Conservation (phyloP, 2,888 invertebrate species). For the Pegoplata infirma region DNA sequence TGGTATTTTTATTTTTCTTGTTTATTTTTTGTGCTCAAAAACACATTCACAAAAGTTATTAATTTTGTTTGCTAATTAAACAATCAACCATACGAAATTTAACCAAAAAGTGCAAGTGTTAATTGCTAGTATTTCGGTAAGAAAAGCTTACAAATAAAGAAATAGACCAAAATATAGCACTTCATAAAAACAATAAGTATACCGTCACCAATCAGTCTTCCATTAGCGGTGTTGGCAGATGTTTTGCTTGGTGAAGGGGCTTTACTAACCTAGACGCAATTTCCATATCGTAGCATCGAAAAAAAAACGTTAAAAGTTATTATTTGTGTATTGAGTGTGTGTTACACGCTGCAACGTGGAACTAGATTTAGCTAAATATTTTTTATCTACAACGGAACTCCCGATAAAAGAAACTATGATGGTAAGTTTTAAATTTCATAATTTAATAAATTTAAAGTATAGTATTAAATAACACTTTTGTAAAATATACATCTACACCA, state of each 20-base stretch:
- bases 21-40: neutral
- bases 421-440: slow-evolving; percentile 24
- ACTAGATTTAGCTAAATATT: slow-evolving; percentile 42
- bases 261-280: neutral
- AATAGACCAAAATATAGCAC: neutral
- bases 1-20: neutral
- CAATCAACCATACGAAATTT: neutral
- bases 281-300: neutral
- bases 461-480: no score
- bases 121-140: neutral
- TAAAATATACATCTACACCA: no score
- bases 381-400: slow-evolving; percentile 44
- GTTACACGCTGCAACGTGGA: slow-evolving; percentile 52
- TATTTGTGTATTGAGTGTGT: slow-evolving; percentile 9
- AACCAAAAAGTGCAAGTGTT: slow-evolving; percentile 6
- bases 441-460: neutral
- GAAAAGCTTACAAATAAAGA: neutral
- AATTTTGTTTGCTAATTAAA: slow-evolving; percentile 23
- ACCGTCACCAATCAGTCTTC: neutral
- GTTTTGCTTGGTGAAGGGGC: neutral
- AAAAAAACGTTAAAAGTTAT: neutral
- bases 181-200: neutral
- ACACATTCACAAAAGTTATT: neutral
- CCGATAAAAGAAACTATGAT: slow-evolving; percentile 36
- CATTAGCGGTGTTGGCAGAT: slow-evolving; percentile 9